Percentiles rank a stretch among this genome's conserved stretches.
These are phyloP conservation scores for Solen grandis DNA, from an alignment of 1,140 invertebrate genomes.

Conservation along the genomic window DNA sequence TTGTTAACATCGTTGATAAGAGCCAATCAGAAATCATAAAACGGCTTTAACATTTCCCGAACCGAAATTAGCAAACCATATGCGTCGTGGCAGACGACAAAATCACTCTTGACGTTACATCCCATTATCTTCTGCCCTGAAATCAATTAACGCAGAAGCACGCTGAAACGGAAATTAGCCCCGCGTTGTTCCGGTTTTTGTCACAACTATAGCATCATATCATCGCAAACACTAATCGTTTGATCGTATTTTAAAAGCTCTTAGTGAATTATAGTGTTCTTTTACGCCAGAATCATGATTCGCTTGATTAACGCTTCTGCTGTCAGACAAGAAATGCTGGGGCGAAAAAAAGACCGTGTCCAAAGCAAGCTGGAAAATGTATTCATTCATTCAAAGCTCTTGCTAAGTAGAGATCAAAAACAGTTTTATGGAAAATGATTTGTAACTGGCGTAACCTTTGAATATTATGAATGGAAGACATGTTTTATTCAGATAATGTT, in stretches of 20 bases:
- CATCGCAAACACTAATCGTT: slow-evolving; percentile 49
- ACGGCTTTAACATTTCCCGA: too few species aligned
- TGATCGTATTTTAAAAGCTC: slow-evolving; percentile 55
- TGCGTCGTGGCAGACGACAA: slow-evolving; percentile 43
- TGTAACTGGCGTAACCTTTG: too few species aligned
- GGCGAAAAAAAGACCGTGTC: too few species aligned
- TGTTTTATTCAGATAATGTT: too few species aligned
- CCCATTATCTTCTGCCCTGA: slow-evolving; percentile 27
- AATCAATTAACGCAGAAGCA: slow-evolving; percentile 51
- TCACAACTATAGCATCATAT: slow-evolving; percentile 41
- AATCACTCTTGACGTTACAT: slow-evolving; percentile 25
- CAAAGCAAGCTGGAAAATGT: too few species aligned
- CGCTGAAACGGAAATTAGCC: slow-evolving; percentile 42
- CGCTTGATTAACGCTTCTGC: slow-evolving; percentile 39
- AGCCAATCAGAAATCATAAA: too few species aligned
- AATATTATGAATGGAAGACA: too few species aligned
- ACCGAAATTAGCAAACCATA: not conserved
- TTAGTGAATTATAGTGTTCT: slow-evolving; percentile 60
- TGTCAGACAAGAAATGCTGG: too few species aligned
- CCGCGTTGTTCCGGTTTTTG: slow-evolving; percentile 33
- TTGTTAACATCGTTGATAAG: too few species aligned
- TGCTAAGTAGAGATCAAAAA: too few species aligned
- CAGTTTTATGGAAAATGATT: too few species aligned
- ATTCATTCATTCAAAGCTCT: too few species aligned
- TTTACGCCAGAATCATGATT: slow-evolving; percentile 43